Percentiles rank a stretch among this genome's conserved stretches.
Evolutionary conservation across 2,797 vertebrate genomes (phyloP).

Genomic region (Gobionotothen gibberifrons): DNA sequence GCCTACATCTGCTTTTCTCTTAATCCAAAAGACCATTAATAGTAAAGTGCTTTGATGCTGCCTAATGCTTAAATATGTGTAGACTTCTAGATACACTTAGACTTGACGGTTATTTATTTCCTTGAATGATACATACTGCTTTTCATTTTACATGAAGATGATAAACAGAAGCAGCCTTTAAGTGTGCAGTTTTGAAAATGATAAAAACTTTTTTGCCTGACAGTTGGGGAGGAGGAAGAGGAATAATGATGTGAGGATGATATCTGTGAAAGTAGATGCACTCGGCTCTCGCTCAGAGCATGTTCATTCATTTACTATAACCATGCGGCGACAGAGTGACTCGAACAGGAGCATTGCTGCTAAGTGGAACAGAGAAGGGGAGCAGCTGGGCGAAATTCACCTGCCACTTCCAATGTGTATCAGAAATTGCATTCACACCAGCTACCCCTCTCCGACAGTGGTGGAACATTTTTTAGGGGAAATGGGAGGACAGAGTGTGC

Average conservation of each 20-base stretch:
- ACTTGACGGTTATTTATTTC: slow-evolving; percentile 39
- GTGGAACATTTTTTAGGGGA: slow-evolving; percentile 49
- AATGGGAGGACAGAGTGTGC: slow-evolving; percentile 53
- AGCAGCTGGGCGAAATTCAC: slow-evolving; percentile 84
- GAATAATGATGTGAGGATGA: slow-evolving; percentile 69
- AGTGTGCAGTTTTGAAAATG: slow-evolving; percentile 41
- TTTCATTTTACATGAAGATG: slow-evolving; percentile 22
- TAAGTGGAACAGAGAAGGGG: slow-evolving; percentile 80
- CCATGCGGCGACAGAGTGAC: slow-evolving; percentile 61
- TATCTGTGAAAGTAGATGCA: slow-evolving; percentile 76
- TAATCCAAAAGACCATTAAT: slow-evolving; percentile 31
- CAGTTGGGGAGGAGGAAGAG: slow-evolving; percentile 32
- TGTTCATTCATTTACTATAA: slow-evolving; percentile 84
- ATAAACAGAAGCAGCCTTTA: slow-evolving; percentile 30
- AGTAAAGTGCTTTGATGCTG: slow-evolving; percentile 2
- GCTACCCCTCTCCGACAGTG: slow-evolving; percentile 51
- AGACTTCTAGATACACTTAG: slow-evolving; percentile 8
- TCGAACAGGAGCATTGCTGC: slow-evolving; percentile 62
- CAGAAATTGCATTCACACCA: slow-evolving; percentile 78
- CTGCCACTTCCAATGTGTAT: slow-evolving; percentile 85
- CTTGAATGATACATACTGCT: slow-evolving; percentile 21
- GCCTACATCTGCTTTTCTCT: slow-evolving; percentile 29
- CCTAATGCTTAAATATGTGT: slow-evolving; percentile 18
- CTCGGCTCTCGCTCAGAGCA: slow-evolving; percentile 67
- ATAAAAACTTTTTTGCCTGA: slow-evolving; percentile 55